Evolutionary conservation across 2,888 invertebrate genomes (phyloP).

Genomic region (Chloromyia formosa): DNA sequence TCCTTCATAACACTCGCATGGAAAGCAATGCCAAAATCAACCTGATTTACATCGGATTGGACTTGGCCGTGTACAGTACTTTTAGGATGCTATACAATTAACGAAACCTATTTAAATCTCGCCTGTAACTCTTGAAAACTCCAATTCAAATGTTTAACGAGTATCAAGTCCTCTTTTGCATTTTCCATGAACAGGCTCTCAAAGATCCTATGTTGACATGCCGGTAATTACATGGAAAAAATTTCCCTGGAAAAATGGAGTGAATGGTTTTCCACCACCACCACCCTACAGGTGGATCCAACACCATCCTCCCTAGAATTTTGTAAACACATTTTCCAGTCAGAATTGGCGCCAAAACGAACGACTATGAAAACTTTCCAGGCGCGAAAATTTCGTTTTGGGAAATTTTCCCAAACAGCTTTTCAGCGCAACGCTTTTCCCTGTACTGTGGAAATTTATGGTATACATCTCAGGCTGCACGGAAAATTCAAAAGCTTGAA

Average conservation of each 20-base stretch:
- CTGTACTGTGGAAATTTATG: not conserved
- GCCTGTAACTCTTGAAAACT: too few species aligned
- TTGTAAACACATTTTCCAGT: constrained; percentile 13
- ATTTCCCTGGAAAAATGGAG: not conserved
- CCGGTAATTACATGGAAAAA: not conserved
- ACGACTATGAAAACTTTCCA: not conserved
- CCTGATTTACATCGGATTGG: too few species aligned
- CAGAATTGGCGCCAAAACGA: constrained; percentile 27
- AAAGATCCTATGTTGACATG: too few species aligned
- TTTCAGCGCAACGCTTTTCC: constrained; percentile 8
- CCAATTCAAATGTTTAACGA: too few species aligned
- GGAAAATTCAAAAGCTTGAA: not conserved
- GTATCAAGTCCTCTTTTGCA: too few species aligned
- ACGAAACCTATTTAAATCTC: too few species aligned
- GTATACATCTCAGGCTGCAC: not conserved
- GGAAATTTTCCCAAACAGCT: not conserved
- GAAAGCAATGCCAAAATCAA: too few species aligned
- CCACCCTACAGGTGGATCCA: not conserved
- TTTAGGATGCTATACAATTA: too few species aligned
- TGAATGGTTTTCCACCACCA: not conserved
- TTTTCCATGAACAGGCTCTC: too few species aligned
- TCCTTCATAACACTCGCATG: too few species aligned
- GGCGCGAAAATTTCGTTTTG: not conserved
- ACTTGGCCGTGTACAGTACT: too few species aligned
- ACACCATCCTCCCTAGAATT: not conserved